Conservation (phyloP, 2,797 vertebrate genomes). For the Lophotriccus pileatus region DNA sequence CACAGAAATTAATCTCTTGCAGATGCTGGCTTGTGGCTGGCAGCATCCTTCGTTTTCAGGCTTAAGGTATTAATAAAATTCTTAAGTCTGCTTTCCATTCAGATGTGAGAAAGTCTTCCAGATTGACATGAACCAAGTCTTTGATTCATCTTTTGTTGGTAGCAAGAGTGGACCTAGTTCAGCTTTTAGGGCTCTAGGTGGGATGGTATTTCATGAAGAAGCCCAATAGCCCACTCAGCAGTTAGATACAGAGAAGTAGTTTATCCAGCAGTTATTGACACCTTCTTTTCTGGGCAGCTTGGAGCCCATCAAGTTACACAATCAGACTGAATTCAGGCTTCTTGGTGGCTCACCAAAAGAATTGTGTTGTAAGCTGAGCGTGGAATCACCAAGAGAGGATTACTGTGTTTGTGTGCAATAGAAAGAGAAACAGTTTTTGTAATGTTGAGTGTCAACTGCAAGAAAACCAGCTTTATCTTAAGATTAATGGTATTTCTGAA, state of each 20-base stretch:
- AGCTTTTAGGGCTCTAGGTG: neutral
- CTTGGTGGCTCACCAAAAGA: neutral
- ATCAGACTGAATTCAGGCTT: neutral
- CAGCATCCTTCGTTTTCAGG: conserved; percentile 33
- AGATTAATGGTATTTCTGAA: neutral
- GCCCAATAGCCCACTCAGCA: neutral
- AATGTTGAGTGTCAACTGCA: neutral
- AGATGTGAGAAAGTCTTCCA: neutral
- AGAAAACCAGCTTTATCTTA: neutral
- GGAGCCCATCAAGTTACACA: neutral
- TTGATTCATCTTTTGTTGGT: neutral
- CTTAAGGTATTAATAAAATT: conserved; percentile 49
- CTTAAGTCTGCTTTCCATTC: conserved; percentile 20
- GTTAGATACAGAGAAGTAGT: neutral
- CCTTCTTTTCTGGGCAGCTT: neutral
- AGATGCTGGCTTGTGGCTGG: conserved; percentile 41
- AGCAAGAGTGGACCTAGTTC: neutral
- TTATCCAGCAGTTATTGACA: neutral
- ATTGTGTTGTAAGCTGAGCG: neutral
- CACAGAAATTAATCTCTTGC: conserved; percentile 36
- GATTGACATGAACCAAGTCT: neutral
- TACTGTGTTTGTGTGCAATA: neutral
- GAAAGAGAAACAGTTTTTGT: neutral
- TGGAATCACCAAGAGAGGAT: neutral
- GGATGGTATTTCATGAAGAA: neutral